Evolutionary conservation across 2,113 vertebrate species (phyloP).

Genomic region (Pelmatolapia mariae): DNA sequence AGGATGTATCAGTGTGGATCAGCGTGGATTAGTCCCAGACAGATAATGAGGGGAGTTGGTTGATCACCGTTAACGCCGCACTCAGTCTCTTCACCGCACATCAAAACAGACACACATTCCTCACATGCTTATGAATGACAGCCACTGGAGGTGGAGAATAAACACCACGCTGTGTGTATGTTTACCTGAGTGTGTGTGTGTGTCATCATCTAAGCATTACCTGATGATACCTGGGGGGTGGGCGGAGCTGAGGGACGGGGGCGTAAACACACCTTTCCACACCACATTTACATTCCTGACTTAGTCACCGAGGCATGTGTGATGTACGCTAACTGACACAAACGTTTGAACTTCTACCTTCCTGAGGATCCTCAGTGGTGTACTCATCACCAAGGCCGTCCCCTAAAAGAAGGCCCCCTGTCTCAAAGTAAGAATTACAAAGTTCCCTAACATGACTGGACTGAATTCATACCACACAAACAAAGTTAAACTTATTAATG

Average conservation of each 20-base stretch:
- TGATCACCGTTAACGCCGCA: neutral
- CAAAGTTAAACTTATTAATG: neutral
- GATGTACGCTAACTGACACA: neutral
- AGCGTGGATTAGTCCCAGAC: conserved; percentile 13
- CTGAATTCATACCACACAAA: neutral
- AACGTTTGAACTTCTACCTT: neutral
- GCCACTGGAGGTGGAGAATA: neutral
- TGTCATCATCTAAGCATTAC: neutral
- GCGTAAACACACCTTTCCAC: neutral
- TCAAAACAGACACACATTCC: conserved; percentile 7
- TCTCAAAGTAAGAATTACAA: neutral
- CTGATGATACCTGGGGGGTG: neutral
- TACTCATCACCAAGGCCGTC: neutral
- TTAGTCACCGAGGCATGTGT: neutral
- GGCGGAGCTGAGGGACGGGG: neutral
- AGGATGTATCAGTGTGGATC: neutral
- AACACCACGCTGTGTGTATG: neutral
- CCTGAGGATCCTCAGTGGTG: neutral
- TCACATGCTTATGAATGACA: conserved; percentile 19
- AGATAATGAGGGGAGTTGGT: conserved; percentile 39
- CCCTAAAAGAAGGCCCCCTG: neutral
- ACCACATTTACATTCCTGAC: conserved; percentile 20
- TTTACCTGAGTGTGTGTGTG: neutral
- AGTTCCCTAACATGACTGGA: neutral
- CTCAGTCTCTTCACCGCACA: neutral